Base-by-base conservation (phyloP, 1,140 invertebrate species). In the Lucilia cuprina region DNA sequence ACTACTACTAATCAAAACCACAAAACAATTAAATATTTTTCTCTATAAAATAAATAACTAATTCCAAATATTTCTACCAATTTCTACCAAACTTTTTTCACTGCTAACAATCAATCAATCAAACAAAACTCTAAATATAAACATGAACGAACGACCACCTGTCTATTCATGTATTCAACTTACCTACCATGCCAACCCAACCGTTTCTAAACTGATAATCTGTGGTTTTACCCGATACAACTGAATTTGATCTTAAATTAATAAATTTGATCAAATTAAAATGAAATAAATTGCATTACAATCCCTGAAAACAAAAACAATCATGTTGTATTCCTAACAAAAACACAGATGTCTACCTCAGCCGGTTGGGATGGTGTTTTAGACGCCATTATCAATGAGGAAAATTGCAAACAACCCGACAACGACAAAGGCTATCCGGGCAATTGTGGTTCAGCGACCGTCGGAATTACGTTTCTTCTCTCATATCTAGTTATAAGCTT, bases 401-500 rank as follows among this genome's bases (percentile, higher is more conserved):
- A 97, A 89, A 95, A 98, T 90, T 99, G 98, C 92, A 94, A 97
- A 88, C 92, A 94, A 91, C 96, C 96, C 83, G 95, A 97, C 91
- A 95, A 96, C 89, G 96, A 98, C 91, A 95, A 96, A 87, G 96
- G 96, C 83, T 95, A 95, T 86, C 95, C 96, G 70, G 96, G 97
- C 77, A 96, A 98, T 92, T 99, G 98, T 92, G 97, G 97, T 85
- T 97, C 95, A 84, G 96, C 96, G 84, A 96, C 95, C 75, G 96
- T 98, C 88, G 98, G 97, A 85, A 98, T 99, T 89, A 95, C 97
- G 65, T 99, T 97, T 93, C 93, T 99, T 85, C 94, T 99, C 83
- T 96, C 97, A 88, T 99, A 99, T 92, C 94, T 99, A 90, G 97
- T 99, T 87, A 99, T 99, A 91, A 98, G 96, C 91, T 99, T 99